Evolutionary conservation across 2,113 vertebrate species (phyloP).

Genomic region (Charadrius vociferus): DNA sequence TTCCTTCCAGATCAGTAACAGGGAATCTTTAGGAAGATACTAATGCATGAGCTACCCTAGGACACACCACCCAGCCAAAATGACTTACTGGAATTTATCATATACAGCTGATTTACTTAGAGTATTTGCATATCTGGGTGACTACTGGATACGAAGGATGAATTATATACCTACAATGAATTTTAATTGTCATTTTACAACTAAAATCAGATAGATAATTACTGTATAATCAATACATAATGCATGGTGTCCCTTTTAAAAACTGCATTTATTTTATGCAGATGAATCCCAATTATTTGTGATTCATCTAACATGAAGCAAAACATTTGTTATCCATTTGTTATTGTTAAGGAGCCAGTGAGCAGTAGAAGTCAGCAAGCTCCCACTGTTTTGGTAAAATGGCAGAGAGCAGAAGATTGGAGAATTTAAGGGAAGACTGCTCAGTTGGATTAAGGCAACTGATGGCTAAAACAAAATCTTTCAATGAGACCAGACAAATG

Average conservation of each 20-base stretch:
- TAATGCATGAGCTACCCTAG: neutral
- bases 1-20: neutral
- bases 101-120: neutral
- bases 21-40: neutral
- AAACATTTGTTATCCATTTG: slow-evolving; percentile 36
- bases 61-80: neutral
- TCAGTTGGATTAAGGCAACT: neutral
- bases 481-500: neutral
- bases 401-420: neutral
- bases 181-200: neutral
- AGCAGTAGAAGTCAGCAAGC: slow-evolving; percentile 16
- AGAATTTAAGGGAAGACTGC: neutral
- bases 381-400: neutral
- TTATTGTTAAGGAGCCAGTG: neutral
- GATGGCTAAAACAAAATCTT: neutral
- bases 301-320: neutral
- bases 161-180: neutral
- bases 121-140: neutral
- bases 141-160: neutral
- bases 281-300: neutral
- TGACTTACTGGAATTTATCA: neutral
- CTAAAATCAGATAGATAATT: neutral
- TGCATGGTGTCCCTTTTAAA: neutral
- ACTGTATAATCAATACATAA: neutral
- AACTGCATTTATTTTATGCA: neutral